Conservation (phyloP, 2,797 vertebrate species). For the Distichodus sexfasciatus region DNA sequence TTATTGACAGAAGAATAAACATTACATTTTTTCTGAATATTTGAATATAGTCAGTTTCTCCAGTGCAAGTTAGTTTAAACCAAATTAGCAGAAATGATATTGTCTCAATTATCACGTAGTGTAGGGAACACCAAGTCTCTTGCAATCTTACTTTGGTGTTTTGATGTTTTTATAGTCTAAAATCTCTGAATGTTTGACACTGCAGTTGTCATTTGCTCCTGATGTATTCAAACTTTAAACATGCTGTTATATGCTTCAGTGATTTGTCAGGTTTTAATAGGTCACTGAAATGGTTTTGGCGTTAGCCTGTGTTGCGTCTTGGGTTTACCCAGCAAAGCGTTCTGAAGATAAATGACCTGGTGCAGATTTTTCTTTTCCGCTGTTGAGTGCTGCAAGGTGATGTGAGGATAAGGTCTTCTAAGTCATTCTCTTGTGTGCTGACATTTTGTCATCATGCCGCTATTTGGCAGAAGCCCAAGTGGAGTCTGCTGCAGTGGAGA, state of each 20-base stretch:
- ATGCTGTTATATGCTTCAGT: constrained; percentile 16
- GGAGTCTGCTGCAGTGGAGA: constrained; percentile 45
- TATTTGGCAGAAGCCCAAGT: constrained; percentile 46
- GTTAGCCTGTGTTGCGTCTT: constrained; percentile 15
- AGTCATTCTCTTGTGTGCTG: constrained; percentile 39
- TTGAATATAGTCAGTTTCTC: too few relatives aligned
- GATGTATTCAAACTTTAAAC: constrained; percentile 15
- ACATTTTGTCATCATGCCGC: constrained; percentile 50
- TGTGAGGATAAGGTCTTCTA: constrained; percentile 48
- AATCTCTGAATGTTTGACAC: not conserved
- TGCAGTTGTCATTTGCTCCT: not conserved
- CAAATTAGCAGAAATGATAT: too few relatives aligned
- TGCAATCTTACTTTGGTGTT: too few relatives aligned
- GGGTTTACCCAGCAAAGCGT: constrained; percentile 35
- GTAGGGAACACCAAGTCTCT: too few relatives aligned
- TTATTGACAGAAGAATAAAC: too few relatives aligned
- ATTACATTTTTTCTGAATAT: too few relatives aligned
- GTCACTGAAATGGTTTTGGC: constrained; percentile 36
- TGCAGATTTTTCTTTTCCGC: constrained; percentile 41
- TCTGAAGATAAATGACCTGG: constrained; percentile 45
- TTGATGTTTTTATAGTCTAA: too few relatives aligned
- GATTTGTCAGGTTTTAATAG: constrained; percentile 36
- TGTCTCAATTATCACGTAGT: too few relatives aligned
- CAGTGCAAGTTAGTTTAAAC: too few relatives aligned
- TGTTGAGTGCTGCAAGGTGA: constrained; percentile 42